These are phyloP conservation scores for Heliocidaris tuberculata DNA, from an alignment of 35 echinoderm and acorn worm species.

Conservation along the genomic window DNA sequence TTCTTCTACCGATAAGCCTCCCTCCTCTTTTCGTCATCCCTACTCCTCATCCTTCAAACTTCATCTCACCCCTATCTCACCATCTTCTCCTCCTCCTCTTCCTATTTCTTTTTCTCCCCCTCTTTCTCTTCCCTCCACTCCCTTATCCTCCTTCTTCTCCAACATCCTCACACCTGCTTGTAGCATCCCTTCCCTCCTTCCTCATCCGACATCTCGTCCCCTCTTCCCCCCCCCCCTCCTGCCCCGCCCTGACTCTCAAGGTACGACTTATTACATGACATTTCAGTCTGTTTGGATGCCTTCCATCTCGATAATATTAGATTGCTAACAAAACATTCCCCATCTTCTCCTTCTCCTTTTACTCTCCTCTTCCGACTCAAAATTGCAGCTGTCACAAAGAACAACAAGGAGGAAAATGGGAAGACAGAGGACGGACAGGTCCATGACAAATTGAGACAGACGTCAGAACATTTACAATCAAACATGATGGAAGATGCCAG, in stretches of 20 bases:
- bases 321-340: constrained; percentile 44
- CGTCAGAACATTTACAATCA: background rate
- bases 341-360: background rate
- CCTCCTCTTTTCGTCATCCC: too few species aligned
- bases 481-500: background rate
- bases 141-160: background rate
- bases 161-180: background rate
- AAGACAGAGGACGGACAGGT: background rate
- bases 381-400: constrained; percentile 23
- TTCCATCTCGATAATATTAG: constrained; percentile 35
- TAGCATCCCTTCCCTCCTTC: background rate
- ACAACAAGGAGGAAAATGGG: background rate
- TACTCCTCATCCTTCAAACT: too few species aligned
- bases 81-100: background rate
- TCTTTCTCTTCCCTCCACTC: background rate
- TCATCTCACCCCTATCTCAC: too few species aligned
- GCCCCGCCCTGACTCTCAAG: background rate
- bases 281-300: constrained; percentile 38
- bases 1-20: too few species aligned
- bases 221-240: background rate
- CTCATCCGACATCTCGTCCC: background rate
- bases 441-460: background rate
- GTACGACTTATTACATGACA: constrained; percentile 45
- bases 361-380: background rate
- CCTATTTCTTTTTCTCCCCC: background rate